Conservation (phyloP, 2,888 invertebrate species). For the Notodonta dromedarius region DNA sequence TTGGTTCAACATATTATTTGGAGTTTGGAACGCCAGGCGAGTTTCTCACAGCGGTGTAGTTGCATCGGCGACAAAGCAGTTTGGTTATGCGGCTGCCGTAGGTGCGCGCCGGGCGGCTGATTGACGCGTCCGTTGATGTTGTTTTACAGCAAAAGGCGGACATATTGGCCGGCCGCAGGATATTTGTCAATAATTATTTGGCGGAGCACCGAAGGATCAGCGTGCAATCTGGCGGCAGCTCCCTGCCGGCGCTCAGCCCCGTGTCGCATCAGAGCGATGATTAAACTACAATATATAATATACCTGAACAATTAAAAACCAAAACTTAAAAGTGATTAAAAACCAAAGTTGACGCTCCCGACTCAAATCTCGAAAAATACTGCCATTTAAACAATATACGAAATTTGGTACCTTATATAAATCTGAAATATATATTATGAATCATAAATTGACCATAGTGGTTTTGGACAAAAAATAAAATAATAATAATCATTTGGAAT, state of each 20-base stretch:
- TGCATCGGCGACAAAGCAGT: constrained; percentile 66
- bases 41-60: constrained; percentile 48
- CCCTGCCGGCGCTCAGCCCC: constrained; percentile 81
- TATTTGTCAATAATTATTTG: constrained; percentile 86
- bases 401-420: constrained; percentile 28
- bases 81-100: constrained; percentile 51
- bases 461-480: constrained; percentile 35
- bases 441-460: constrained; percentile 26
- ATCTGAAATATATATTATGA: constrained; percentile 12
- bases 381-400: constrained; percentile 52
- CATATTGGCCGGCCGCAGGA: constrained; percentile 84
- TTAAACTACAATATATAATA: constrained; percentile 49
- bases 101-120: constrained; percentile 16
- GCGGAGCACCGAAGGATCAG: constrained; percentile 84
- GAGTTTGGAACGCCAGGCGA: constrained; percentile 65
- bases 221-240: constrained; percentile 82
- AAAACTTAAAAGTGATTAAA: background rate
- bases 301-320: too few species aligned
- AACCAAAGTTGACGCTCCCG: constrained; percentile 29
- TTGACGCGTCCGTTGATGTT: constrained; percentile 73
- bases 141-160: constrained; percentile 85
- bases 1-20: constrained; percentile 45
- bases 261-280: constrained; percentile 83
- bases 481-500: constrained; percentile 27
- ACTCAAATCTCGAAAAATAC: constrained; percentile 40